Base-by-base conservation (phyloP, 23 tunicate genomes). In the Ciona savignyi region DNA sequence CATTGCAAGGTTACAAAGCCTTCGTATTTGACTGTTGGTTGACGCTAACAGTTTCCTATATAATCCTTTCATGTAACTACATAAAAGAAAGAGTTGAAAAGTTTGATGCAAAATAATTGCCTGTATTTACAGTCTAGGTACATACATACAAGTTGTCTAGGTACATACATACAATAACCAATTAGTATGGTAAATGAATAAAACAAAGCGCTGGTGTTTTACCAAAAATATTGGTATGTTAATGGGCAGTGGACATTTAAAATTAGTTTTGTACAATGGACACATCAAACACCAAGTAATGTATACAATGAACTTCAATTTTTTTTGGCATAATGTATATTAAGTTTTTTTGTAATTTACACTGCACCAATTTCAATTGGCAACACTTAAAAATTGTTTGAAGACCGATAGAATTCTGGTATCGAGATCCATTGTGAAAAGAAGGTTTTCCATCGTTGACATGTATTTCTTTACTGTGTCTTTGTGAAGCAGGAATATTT, bases 401-500 rank as follows among this genome's bases (percentile, higher is more conserved):
- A 84, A 91, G 0, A 80, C 80, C 1, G 82, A 30, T 62, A 84
- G 34, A 62, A 91, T 84, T 15, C 71, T 63, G n/a, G 83, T 80
- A 34, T 85, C 91, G 1, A 84, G 71, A 26, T 91, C 91, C 19
- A 72, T 74, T 22, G 91, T 91, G 48, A 91, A 91, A 25, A 91
- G 86, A 1, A 91, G 76, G 56, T 80, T 84, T 61, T 85, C 83
- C 83, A 91, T 56, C 0, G 97, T 91, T 3, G 82, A 26, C 83
- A 73, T 80, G 76, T 84, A 91, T 68, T 79, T 84, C 23, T 65
- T 42, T 1, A 91, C 97, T 2, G 77, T 91, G 66, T 66, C 77
- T 26, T 72, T 73, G 70, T 91, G 97, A 74, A 85, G 62, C 0
- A 95, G 74, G 68, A 95, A 95, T 29, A 89, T 73, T 63, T 95